These are phyloP conservation scores for Paraescarpia echinospica DNA, from an alignment of 1,140 invertebrate species.

Conservation along the genomic window DNA sequence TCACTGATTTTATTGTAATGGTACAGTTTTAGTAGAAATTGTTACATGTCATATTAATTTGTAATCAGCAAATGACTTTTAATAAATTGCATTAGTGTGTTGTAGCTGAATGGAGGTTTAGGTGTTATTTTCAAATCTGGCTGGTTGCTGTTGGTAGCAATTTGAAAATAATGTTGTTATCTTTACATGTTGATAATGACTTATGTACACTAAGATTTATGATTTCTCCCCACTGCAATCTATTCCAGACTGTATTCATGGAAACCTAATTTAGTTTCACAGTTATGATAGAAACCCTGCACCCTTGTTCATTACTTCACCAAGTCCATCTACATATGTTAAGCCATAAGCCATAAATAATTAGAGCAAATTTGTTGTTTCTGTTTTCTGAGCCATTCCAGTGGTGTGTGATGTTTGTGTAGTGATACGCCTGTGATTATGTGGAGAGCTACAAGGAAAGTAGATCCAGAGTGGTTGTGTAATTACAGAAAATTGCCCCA, in stretches of 20 bases:
- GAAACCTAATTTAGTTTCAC: not conserved
- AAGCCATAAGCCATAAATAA: not conserved
- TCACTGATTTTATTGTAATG: no score
- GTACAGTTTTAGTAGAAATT: no score
- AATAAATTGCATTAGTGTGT: not conserved
- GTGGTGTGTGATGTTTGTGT: not conserved
- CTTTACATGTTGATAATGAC: conserved; percentile 1
- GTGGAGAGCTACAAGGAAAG: not conserved
- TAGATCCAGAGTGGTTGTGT: not conserved
- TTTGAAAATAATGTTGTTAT: not conserved
- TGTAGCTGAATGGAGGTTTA: not conserved
- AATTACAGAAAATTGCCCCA: not conserved
- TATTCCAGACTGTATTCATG: not conserved
- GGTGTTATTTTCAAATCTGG: not conserved
- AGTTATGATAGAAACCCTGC: not conserved
- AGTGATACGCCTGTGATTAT: not conserved
- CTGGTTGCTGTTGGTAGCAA: not conserved
- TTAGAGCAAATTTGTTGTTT: not conserved
- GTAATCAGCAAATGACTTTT: no score
- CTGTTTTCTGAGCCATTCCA: not conserved
- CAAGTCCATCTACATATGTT: not conserved
- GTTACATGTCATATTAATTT: no score
- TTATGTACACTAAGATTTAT: not conserved
- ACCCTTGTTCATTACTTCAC: not conserved
- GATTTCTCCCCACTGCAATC: not conserved